Evolutionary conservation across 2,888 invertebrate species (phyloP).

Genomic region (Orthosia gothica): DNA sequence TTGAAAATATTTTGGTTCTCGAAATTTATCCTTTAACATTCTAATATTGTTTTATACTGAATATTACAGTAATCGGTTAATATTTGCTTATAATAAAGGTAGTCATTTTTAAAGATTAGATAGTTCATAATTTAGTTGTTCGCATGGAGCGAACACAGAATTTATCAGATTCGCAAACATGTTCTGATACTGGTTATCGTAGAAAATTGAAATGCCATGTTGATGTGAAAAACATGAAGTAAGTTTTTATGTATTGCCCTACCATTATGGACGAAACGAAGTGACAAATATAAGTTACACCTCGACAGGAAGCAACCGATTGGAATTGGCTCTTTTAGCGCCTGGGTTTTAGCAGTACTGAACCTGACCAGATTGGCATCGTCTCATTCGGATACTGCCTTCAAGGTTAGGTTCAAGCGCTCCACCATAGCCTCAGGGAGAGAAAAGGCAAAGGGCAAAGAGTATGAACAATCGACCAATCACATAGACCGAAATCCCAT

Average conservation of each 20-base stretch:
- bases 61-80: not conserved
- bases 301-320: too few relatives aligned
- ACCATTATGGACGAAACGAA: too few relatives aligned
- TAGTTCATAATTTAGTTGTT: slow-evolving; percentile 15
- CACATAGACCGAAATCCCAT: too few relatives aligned
- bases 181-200: slow-evolving; percentile 35
- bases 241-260: not conserved
- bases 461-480: too few relatives aligned
- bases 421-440: too few relatives aligned
- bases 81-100: not conserved
- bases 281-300: too few relatives aligned
- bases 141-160: not conserved
- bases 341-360: too few relatives aligned
- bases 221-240: not conserved
- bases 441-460: too few relatives aligned
- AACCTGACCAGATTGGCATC: too few relatives aligned
- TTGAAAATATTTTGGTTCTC: not conserved
- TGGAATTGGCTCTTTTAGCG: too few relatives aligned
- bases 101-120: slow-evolving; percentile 47
- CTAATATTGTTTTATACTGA: not conserved
- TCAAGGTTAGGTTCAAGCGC: too few relatives aligned
- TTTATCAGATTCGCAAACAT: slow-evolving; percentile 38
- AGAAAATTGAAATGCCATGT: slow-evolving; percentile 3
- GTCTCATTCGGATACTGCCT: too few relatives aligned
- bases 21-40: not conserved